Base-by-base conservation (phyloP, 2,113 vertebrate species). In the Ginglymostoma cirratum region DNA sequence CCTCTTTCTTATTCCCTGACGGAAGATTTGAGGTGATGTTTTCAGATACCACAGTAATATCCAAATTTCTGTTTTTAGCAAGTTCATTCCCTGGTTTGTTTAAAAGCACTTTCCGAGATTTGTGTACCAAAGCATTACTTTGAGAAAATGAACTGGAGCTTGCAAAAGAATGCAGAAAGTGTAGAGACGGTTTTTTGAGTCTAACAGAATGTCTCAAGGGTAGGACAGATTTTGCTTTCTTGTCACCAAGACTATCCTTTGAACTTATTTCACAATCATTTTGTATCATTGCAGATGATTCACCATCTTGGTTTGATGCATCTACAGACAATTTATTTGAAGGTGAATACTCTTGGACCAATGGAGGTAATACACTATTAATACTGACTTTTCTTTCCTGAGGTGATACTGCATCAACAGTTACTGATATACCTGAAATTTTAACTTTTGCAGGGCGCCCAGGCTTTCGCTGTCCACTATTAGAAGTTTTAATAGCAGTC, bases 381-480 rank as follows among this genome's bases (percentile, higher is more conserved):
- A 99, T 97, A 96, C 97, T 98, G 96, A 99, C 98, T 98, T 98
- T 98, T 96, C 98, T 98, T 97, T 98, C 98, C 96, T 98, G 97
- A 97, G 99, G 98, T 96, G 99, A 98, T 96, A 98, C 97, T 95
- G 98, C 98, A 69, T 97, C 98, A 96, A 99, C 97, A 70, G 99
- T 99, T 96, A 99, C 98, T 30, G 98, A 99, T 97, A 99, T 99
- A 95, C 99, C 99, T 3, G 99, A 99, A 96, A 99, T 99, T 97
- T 98, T 99, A 27, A 99, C 98, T 97, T 99, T 99, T 96, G 99
- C 98, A 80, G 98, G 99, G 97, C 99, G 98, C 95, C 99, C 98
- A 96, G 98, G 98, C 97, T 98, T 99, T 96, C 98, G 67, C 0
- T 95, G 94, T 76, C 94, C 94, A 95, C 45, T 15, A 19, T 95